Conservation (phyloP, 2,113 vertebrate genomes). For the Gila orcuttii region DNA sequence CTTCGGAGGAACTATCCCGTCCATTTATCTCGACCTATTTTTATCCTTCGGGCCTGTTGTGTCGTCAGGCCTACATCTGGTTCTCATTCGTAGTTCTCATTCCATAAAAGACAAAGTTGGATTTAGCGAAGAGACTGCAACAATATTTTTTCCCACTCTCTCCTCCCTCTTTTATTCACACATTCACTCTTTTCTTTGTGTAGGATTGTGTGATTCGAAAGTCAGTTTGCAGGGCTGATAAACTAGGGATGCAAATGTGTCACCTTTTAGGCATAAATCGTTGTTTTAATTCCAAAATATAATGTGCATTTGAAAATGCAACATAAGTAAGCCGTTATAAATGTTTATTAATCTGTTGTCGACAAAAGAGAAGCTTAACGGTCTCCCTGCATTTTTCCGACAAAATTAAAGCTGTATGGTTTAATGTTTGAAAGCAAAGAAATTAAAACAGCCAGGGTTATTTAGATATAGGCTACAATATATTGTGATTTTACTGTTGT, state of each 20-base stretch:
- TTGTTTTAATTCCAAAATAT: background rate
- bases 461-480: background rate
- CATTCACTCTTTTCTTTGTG: background rate
- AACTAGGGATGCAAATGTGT: background rate
- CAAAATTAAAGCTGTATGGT: background rate
- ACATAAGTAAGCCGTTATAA: background rate
- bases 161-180: slow-evolving; percentile 1
- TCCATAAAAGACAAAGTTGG: slow-evolving; percentile 65
- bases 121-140: slow-evolving; percentile 26
- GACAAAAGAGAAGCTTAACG: background rate
- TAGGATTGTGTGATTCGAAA: background rate
- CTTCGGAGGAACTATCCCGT: slow-evolving; percentile 27
- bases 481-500: too few relatives aligned
- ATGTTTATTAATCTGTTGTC: background rate
- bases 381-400: background rate
- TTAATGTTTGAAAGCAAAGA: background rate
- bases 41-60: slow-evolving; percentile 53
- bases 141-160: background rate
- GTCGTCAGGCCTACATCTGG: slow-evolving; percentile 59
- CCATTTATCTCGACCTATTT: slow-evolving; percentile 55
- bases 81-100: slow-evolving; percentile 59
- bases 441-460: background rate
- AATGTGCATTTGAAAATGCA: background rate
- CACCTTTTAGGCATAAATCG: background rate
- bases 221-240: background rate